These are phyloP conservation scores for Pontoporia blainvillei DNA, from an alignment of 2,113 vertebrate genomes.

Conservation along the genomic window DNA sequence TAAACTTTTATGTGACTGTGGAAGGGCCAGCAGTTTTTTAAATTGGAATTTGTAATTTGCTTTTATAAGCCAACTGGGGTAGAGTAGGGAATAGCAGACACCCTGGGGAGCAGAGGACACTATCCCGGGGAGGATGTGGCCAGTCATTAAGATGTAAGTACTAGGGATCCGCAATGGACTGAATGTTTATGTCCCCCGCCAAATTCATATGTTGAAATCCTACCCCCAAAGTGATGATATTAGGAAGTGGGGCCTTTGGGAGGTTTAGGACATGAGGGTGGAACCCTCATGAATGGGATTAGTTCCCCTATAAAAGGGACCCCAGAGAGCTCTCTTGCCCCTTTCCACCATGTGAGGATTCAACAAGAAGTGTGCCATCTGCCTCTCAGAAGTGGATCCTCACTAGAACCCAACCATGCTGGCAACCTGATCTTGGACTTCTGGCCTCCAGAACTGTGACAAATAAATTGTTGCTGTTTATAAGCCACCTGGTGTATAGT, in stretches of 20 bases:
- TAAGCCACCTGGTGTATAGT: neutral
- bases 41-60: neutral
- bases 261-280: neutral
- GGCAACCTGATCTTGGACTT: neutral
- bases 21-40: neutral
- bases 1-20: neutral
- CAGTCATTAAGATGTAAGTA: neutral
- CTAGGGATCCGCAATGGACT: neutral
- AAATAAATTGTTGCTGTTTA: neutral
- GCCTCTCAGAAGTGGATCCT: neutral
- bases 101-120: neutral
- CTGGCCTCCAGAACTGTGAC: neutral
- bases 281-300: neutral
- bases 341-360: neutral
- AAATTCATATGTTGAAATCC: neutral
- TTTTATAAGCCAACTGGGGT: neutral
- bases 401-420: neutral
- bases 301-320: neutral
- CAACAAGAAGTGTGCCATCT: neutral
- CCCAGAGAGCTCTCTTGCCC: neutral
- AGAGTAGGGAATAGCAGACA: neutral
- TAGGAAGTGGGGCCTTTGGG: neutral
- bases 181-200: neutral
- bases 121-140: neutral
- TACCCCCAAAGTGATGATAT: neutral